Evolutionary conservation across 2,113 vertebrate genomes (phyloP), one percentile per base, ranked within the genome.

Genomic region (Coracopsis vasa): DNA sequence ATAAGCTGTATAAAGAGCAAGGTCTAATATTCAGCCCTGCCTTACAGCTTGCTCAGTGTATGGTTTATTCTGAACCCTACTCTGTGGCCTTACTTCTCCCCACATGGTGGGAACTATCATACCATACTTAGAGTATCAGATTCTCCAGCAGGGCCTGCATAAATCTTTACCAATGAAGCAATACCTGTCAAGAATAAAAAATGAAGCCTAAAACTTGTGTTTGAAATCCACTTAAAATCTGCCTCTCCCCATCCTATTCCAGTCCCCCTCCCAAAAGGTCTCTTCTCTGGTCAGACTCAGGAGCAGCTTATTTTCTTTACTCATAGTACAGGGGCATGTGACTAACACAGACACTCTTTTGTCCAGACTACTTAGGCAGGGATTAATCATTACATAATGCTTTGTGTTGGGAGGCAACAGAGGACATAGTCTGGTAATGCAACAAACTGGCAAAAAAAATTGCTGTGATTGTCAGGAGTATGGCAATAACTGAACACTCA

Each of bases 341-440:
- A 69, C 44, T 64, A 72, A 64, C 56, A 82, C 24, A 71, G 78
- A 62, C 9, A 45, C 13, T 47, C 27, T 1, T 7, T 71, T 84
- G 35, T 72, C 13, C 41, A 79, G 61, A 18, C 35, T 87, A 25
- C 83, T 74, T 78, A 75, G 69, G 78, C 61, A 94, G 65, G 87
- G 60, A 86, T 87, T 87, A 94, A 88, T 87, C 51, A 81, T 85
- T 95, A 91, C 44, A 74, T 4, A 75, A 62, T 31, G 80, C 50
- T 75, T 91, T 16, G 50, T 31, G 13, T 44, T 42, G 66, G 50
- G 41, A 90, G 51, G 56, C 47, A 79, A 27, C 8, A 33, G 53
- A 84, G 42, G 58, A 71, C 11, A 12, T 2, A 9, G 37, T 41
- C 73, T 71, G 56, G 39, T 91, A 95, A 87, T 51, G 24, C 48